Percentiles rank a stretch among this genome's conserved stretches.
Conservation (phyloP, 1,140 invertebrate genomes). For the Brachionus koreanus region DNA sequence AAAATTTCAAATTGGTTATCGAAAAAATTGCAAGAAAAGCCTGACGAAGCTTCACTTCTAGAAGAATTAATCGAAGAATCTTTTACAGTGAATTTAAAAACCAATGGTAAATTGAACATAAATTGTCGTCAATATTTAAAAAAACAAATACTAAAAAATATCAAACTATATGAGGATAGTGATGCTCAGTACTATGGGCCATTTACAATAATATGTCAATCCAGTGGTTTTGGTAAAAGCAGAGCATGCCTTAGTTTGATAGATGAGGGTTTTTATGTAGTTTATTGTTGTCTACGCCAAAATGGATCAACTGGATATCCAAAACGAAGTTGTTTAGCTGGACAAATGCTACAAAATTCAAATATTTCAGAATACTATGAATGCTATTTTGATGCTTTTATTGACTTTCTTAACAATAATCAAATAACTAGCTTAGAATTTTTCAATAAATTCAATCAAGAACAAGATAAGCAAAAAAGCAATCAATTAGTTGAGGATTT, state of each 20-base stretch:
- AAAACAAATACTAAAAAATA: not conserved
- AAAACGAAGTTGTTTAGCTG: not conserved
- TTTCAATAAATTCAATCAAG: not conserved
- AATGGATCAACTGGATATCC: not conserved
- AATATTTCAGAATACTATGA: not conserved
- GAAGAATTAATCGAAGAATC: not conserved
- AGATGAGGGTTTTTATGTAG: not conserved
- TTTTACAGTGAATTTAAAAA: not conserved
- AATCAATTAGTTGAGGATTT: not conserved
- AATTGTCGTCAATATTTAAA: not conserved
- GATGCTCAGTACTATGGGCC: not conserved
- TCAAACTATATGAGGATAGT: not conserved
- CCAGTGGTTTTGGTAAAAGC: conserved; percentile 13
- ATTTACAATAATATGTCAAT: not conserved
- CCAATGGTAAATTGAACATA: not conserved
- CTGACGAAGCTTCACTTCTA: not conserved
- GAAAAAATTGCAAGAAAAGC: not conserved
- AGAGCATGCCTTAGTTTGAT: not conserved
- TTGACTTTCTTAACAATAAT: not conserved
- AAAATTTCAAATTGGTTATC: not conserved
- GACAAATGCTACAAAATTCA: not conserved
- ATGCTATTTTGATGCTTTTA: conserved; percentile 1
- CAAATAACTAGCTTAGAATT: not conserved
- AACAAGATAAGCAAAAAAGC: not conserved
- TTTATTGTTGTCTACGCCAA: not conserved